Conservation (phyloP, 2,797 vertebrate genomes). For the Sebastes umbrosus region DNA sequence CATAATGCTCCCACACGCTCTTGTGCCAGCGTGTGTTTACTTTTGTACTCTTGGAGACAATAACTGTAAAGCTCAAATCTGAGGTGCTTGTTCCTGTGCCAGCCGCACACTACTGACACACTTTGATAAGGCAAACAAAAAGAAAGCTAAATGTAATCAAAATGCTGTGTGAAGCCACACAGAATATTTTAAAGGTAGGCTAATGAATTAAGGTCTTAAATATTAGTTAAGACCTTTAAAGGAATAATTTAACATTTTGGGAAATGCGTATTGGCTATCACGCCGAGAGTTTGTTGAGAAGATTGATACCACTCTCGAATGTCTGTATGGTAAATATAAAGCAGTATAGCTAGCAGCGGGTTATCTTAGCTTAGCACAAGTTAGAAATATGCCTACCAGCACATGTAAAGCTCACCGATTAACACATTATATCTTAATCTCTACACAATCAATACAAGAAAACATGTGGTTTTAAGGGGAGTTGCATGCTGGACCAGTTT, state of each 20-base stretch:
- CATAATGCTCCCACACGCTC: not conserved
- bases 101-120: constrained; percentile 46
- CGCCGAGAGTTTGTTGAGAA: not conserved
- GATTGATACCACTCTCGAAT: not conserved
- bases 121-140: constrained; percentile 57
- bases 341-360: not conserved
- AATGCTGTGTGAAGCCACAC: constrained; percentile 29
- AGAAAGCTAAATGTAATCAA: constrained; percentile 26
- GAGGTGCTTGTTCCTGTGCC: constrained; percentile 40
- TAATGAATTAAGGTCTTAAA: not conserved
- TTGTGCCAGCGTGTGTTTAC: constrained; percentile 48
- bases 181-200: not conserved
- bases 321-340: not conserved
- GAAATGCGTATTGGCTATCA: not conserved
- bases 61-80: constrained; percentile 32
- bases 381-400: not conserved
- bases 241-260: no score
- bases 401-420: not conserved
- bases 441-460: not conserved
- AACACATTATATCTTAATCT: not conserved
- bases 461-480: not conserved
- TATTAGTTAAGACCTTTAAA: no score
- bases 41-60: constrained; percentile 47
- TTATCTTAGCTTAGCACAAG: not conserved
- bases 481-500: not conserved